Evolutionary conservation across 2,888 invertebrate species (phyloP), one percentile per base, ranked within the genome.

Genomic region (Coecobrya sp.): DNA sequence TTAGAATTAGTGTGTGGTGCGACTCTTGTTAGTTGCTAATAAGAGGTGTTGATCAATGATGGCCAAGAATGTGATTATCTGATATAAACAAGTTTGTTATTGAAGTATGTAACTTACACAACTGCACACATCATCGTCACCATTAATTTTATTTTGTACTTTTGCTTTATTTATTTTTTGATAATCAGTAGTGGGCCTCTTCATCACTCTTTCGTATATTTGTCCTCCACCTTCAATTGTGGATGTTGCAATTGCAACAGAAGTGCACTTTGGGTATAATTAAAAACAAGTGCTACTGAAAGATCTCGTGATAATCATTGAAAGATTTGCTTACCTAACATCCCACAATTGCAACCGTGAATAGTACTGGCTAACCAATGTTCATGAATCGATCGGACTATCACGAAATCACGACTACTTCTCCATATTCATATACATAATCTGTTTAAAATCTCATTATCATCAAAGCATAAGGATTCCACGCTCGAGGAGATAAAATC

Each of bases 41-140:
- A n/a, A 55, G 19, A 62, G 22, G 62, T 62, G 62, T 62, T 62
- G 62, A 62, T 62, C 22, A 62, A 62, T 22, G 62, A 62, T 1
- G 22, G 25, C 62, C 62, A 8, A 62, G 22, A 62, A 22, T 22
- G 62, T 25, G 62, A 62, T 62, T 62, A 62, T 62, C 62, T 22
- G 62, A 62, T 25, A 49, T 49, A 62, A 62, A 62, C 62, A 62
- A 62, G 62, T 62, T 62, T 3, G 22, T 8, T 25, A 22, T 62
- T 62, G 62, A 62, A 22, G 62, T 8, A 62, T n/a, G n/a, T 8
- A 25, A 62, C 22, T 62, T 62, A 25, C 62, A 62, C 62, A 62
- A 62, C 19, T 62, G 25, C 62, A 19, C 62, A 22, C 62, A 62
- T 19, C 25, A 22, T 62, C 62, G 25, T 49, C 49, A 49, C 62